Evolutionary conservation across 2,888 invertebrate species (phyloP), one percentile per base, ranked within the genome.

Genomic region (Aphodius sticticus): DNA sequence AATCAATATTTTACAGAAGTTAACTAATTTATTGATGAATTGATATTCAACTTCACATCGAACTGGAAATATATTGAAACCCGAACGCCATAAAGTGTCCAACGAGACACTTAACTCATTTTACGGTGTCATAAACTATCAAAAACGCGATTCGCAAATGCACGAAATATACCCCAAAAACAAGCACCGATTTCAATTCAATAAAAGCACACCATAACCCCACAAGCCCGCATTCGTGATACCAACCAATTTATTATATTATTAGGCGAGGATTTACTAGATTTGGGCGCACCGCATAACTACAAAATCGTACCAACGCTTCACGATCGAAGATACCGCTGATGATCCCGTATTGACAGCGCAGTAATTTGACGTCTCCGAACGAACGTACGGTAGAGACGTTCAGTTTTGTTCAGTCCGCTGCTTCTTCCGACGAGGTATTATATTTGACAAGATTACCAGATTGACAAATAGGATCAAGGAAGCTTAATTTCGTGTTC

Each of bases 401-500:
- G 71, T 71, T 87, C 88, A 88, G 87, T 88, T 87, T 86, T 5
- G 71, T 71, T 87, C 88, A 88, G 87, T 88, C 87, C 87, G 86
- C 87, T 85, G 85, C 83, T 85, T 84, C 82, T 84, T 84, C 84
- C 86, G 87, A 87, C 87, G 86, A 85, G 87, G 88, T 87, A 88
- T 88, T 88, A 88, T 85, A 85, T 87, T 87, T 87, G 88, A 88
- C 88, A 86, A 87, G 88, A 87, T 88, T 88, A 88, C 87, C 84
- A 86, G 87, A 88, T 88, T 88, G 88, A 88, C 88, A 88, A 88
- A 88, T 87, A 87, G 88, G 88, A 87, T 88, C 86, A 86, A 86
- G 86, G 85, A 85, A 85, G 84, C 86, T 87, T 88, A 88, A 87
- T 87, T 87, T 86, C 85, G 85, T 87, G 87, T 87, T 86, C 85